Conservation (phyloP, 2,113 vertebrate species). For the Trochalopteron elliotii region DNA sequence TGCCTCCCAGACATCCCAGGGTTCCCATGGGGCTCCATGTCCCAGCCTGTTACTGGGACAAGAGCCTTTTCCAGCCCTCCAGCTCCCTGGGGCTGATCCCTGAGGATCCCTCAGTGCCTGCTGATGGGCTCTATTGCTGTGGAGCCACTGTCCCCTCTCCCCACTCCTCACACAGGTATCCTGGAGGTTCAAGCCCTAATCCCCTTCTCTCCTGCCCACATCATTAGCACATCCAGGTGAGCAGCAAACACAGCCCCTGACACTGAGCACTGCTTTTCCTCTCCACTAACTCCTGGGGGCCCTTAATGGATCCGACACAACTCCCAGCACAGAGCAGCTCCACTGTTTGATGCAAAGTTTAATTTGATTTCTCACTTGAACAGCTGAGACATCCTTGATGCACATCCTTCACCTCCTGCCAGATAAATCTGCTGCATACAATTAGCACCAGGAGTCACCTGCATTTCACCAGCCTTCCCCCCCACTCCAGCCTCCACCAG, state of each 20-base stretch:
- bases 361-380: slow-evolving; percentile 69
- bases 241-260: background rate
- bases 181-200: background rate
- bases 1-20: background rate
- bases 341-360: slow-evolving; percentile 41
- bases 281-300: background rate
- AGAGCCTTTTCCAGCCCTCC: background rate
- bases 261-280: background rate
- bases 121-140: accelerated
- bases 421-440: slow-evolving; percentile 2
- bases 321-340: slow-evolving; percentile 15
- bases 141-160: background rate
- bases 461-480: background rate
- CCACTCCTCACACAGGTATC: background rate
- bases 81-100: background rate
- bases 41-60: background rate
- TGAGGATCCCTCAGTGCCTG: background rate
- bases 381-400: slow-evolving; percentile 60
- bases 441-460: background rate
- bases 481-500: background rate
- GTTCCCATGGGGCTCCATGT: background rate
- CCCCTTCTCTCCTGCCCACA: background rate
- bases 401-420: background rate
- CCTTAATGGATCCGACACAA: background rate
- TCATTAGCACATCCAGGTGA: background rate